Base-by-base conservation (phyloP, 2,888 invertebrate species). In the Drosophila rellima region DNA sequence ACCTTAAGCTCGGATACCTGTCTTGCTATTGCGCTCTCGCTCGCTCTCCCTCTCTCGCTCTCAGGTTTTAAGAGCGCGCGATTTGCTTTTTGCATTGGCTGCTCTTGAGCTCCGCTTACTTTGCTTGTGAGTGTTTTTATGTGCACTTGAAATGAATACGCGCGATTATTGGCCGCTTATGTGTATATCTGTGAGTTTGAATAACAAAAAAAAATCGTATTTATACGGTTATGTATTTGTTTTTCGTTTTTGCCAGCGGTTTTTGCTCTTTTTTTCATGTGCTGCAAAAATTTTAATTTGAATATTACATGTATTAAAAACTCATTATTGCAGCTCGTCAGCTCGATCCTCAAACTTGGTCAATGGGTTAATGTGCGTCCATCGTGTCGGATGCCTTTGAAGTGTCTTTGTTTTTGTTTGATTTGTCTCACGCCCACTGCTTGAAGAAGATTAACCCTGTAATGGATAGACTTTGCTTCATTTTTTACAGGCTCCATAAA, bases 241-340 rank as follows among this genome's bases (percentile, higher is more conserved):
- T 68, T 77, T 76, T 83, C 37, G 70, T 78, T 82, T 85, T 84
- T 84, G 78, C 52, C 44, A 59, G 61, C 55, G 42, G 57, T 54
- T 55, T 52, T 72, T 67, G 45, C 40, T 17, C 47, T 71, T 70
- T 69, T 70, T 70, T 17, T 7, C 7, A 31, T 17, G 11, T 23
- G 33, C n/a, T 13, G 56, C 54, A 59, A 47, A 57, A 61, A 74
- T 87, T 87, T 84, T 87, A 83, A 83, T 83, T 83, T 83, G 77
- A 83, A 88, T 88, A 88, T 88, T 88, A 83, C 85, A 88, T 74
- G 85, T 88, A 83, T 88, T 83, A 83, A 83, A 83, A 85, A 85
- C 80, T 79, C 83, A 83, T 83, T 83, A 83, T 62, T 68, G 68
- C 60, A 59, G 72, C 69, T 62, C 85, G 70, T 62, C 64, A 57